Base-by-base conservation (phyloP, 2,113 vertebrate genomes). In the Serinus canaria region DNA sequence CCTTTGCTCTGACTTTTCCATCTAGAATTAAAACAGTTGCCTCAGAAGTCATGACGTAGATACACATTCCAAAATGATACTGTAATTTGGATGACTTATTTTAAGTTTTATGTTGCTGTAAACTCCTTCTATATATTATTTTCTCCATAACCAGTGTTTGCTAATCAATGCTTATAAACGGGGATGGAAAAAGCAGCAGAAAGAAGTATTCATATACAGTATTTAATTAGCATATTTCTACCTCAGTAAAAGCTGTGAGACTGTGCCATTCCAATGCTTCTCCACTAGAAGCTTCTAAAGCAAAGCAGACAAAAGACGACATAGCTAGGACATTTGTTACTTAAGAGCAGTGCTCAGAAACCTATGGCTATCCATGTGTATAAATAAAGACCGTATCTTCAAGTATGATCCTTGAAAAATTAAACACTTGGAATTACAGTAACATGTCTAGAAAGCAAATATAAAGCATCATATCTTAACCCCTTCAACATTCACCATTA, bases 221-320 rank as follows among this genome's bases (percentile, higher is more conserved):
- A 74, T 15, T 47, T 27, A 58, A 72, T 21, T 55, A 24, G 3
- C 35, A 5, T 8, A 81, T 27, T 69, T 56, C 47, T 28, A 7
- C 8, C 23, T 76, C 55, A 53, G 33, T 55, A 86, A 74, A 93
- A 88, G 10, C 47, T 56, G 24, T 15, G 35, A 14, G 37, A 75
- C 14, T 52, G 63, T 28, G 30, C 60, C 69, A 78, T 64, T 46
- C 21, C 35, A 80, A 43, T 21, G 22, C 50, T 77, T 55, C 50
- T 74, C 63, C 56, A 74, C 70, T 77, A 90, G 87, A 96, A 91
- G 59, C 46, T 91, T 87, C 87, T 47, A 87, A 49, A 69, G 53
- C 56, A 60, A 84, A 89, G 28, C 0, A 91, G 50, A 75, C 84
- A 91, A 94, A 95, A 90, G 55, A 59, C 0, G 0, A 66, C 49